Evolutionary conservation across 2,113 vertebrate genomes (phyloP), one percentile per base, ranked within the genome.

Genomic region (Ceyx melanurus): DNA sequence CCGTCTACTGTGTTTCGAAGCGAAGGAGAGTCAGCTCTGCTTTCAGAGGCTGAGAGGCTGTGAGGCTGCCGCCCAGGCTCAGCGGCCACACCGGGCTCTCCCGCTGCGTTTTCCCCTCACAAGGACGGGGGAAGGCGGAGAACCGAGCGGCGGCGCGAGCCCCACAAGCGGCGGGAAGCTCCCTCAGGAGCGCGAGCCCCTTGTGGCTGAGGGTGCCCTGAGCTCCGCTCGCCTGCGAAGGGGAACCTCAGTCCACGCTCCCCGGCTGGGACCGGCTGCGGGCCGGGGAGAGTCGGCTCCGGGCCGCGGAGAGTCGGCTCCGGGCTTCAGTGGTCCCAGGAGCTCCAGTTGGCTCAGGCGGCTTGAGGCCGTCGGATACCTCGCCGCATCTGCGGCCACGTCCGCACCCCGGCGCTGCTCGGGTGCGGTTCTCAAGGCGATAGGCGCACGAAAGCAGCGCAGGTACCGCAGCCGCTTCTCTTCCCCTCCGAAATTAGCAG

Each of bases 51-150:
- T 18, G n/a, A 8, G 25, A 18, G n/a, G 25, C n/a, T 25, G 22
- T 1, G 2, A 22, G 11, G 0, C 51, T 14, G 13, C 35, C 23
- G 20, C 4, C 26, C 8, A 37, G 5, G 40, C 21, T 2, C 6
- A 13, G 9, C 19, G 25, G n/a, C 37, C 18, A 1, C 5, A 1
- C 40, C 10, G 4, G 40, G 22, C 26, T 23, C 25, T 53, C 51
- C 25, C 3, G 9, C 25, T 8, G 51, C 25, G 51, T 48, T 25
- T 51, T 51, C 46, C 25, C 50, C 25, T 51, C 50, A 15, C 13
- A 26, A 15, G 37, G 37, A 37, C 37, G 37, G 19, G 35, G 25
- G 4, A 42, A 64, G 3, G 65, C 11, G 50, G 13, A 48, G 21
- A 22, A 19, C 50, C 23, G 23, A 51, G 50, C 50, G 13, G 23